Evolutionary conservation across 2,888 invertebrate species (phyloP), one percentile per base, ranked within the genome.

Genomic region (Trichacis sp.): DNA sequence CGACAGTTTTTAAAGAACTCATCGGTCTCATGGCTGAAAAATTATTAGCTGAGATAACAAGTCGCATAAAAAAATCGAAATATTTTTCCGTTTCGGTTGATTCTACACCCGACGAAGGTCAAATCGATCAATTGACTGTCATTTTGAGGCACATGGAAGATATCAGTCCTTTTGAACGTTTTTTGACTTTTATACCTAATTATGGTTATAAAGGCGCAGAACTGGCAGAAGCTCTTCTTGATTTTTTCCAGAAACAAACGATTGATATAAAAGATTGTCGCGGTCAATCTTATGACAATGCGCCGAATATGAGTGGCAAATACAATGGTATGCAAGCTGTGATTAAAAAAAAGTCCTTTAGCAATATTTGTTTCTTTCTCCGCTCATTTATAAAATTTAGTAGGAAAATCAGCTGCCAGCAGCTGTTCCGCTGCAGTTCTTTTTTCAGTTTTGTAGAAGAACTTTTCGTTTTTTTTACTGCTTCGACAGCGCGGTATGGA

Each of bases 81-180:
- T 74, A 75, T 58, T 72, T 68, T 68, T 73, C 70, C 15, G 60
- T 73, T 14, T 71, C 70, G 58, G 69, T 74, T 24, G 73, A 75
- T 59, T 74, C 73, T 49, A 73, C 71, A 29, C 72, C 71, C 14
- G 70, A 68, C 42, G 66, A 69, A 64, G 50, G 64, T 30, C 70
- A 72, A 24, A 67, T 72, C 51, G 73, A 73, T 63, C 73, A 76
- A 60, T 61, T 75, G 30, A 72, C 73, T 38, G 38, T 70, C 14
- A 29, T 64, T 14, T 17, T 70, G 20, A 49, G 64, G 18, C 63
- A 63, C 69, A 64, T 74, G 33, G 68, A 74, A 71, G 64, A 56
- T 53, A 50, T 40, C 29, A 51, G 29, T 15, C 73, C 74, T 59
- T 61, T 57, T 14, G 73, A 75, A 73, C 62, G 69, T 66, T 75